A percentile compares a stretch with the other conserved stretches of the same genome.
Conservation (phyloP, 2,888 invertebrate species). For the Leucophora obtusa region DNA sequence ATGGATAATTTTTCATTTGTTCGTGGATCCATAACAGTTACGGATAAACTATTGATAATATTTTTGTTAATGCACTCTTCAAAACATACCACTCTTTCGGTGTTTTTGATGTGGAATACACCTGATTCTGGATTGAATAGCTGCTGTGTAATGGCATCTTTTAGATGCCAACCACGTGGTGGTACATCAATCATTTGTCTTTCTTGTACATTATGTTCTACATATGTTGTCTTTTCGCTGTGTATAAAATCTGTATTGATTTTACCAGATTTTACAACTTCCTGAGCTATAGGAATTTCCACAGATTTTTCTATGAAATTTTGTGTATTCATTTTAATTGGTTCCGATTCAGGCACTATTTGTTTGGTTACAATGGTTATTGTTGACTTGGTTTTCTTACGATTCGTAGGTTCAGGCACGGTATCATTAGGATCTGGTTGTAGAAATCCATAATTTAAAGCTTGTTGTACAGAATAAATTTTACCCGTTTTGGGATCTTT, state of each 20-base stretch:
- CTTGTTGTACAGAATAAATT: slow-evolving; percentile 87
- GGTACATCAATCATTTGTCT: slow-evolving; percentile 89
- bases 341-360: slow-evolving; percentile 76
- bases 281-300: slow-evolving; percentile 76
- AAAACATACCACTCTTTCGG: slow-evolving; percentile 90
- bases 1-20: slow-evolving; percentile 85
- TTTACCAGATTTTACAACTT: slow-evolving; percentile 74
- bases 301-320: slow-evolving; percentile 75
- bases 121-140: slow-evolving; percentile 91
- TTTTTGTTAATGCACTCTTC: slow-evolving; percentile 92
- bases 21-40: slow-evolving; percentile 88
- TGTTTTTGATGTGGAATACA: slow-evolving; percentile 90
- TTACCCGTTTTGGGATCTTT: slow-evolving; percentile 87
- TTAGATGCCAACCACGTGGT: slow-evolving; percentile 89
- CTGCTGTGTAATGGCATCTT: slow-evolving; percentile 89
- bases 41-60: slow-evolving; percentile 91
- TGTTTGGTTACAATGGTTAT: slow-evolving; percentile 82
- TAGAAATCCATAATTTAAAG: slow-evolving; percentile 86
- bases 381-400: slow-evolving; percentile 79
- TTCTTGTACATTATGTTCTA: slow-evolving; percentile 79
- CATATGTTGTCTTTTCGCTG: slow-evolving; percentile 79
- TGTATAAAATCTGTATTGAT: slow-evolving; percentile 79
- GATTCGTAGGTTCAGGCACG: slow-evolving; percentile 79
- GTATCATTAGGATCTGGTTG: slow-evolving; percentile 81
- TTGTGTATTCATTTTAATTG: slow-evolving; percentile 74